phyloP scores from a whole-genome alignment of 2,113 vertebrate species.

The Nannospalax galili region DNA sequence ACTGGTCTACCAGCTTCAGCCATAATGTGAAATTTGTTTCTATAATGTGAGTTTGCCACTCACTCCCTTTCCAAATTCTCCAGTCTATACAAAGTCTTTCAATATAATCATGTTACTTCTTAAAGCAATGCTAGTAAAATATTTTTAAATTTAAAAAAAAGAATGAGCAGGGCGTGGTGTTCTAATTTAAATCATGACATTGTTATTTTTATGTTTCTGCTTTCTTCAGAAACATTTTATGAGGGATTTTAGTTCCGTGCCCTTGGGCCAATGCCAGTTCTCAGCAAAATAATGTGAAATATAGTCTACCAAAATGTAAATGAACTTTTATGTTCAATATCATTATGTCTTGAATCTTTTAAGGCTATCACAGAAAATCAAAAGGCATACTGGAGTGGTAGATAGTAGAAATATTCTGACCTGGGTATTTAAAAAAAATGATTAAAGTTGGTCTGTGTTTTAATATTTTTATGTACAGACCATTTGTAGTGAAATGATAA shows the following conservation, averaged over 20 bases:
- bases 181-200: conserved; percentile 20
- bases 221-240: neutral
- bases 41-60: too few relatives aligned
- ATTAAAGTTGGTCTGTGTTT: neutral
- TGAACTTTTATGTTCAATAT: neutral
- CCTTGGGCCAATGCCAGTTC: neutral
- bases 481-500: neutral
- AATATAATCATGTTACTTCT: too few relatives aligned
- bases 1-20: too few relatives aligned
- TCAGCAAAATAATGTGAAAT: neutral
- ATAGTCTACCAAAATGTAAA: conserved; percentile 2
- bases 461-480: neutral
- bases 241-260: neutral
- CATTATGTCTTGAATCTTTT: neutral
- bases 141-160: too few relatives aligned
- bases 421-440: neutral
- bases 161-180: too few relatives aligned
- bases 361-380: neutral
- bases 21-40: too few relatives aligned
- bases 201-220: neutral
- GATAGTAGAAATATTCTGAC: neutral
- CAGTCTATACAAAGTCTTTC: too few relatives aligned
- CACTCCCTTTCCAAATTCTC: too few relatives aligned
- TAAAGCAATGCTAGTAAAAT: too few relatives aligned
- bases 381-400: neutral